Percentiles rank a stretch among this genome's conserved stretches.
Evolutionary conservation across 2,797 vertebrate species (phyloP).

Genomic region (Notamacropus eugenii): DNA sequence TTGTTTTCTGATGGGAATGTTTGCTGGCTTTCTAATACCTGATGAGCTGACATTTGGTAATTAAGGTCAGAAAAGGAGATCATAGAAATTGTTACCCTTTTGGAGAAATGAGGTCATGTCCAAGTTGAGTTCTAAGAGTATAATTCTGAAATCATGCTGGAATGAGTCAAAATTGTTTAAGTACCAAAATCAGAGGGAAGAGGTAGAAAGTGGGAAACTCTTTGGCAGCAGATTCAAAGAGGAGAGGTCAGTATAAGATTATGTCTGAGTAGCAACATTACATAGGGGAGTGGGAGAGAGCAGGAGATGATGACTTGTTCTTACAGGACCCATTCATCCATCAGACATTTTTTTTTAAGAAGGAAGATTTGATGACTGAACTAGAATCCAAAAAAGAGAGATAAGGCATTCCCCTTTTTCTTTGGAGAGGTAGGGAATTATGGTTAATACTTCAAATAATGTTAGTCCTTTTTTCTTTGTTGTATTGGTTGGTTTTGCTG

Average conservation of each 20-base stretch:
- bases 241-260: not conserved
- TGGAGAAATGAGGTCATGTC: not conserved
- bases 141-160: not conserved
- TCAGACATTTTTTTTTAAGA: not conserved
- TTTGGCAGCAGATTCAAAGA: not conserved
- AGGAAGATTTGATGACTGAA: not conserved
- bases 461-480: not conserved
- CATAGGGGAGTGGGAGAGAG: not conserved
- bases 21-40: not conserved
- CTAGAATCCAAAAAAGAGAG: not conserved
- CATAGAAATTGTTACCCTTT: not conserved
- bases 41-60: not conserved
- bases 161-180: not conserved
- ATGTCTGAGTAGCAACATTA: not conserved
- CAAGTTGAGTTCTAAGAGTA: not conserved
- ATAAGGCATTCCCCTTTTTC: not conserved
- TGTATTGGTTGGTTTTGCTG: not conserved
- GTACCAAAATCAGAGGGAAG: not conserved
- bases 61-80: not conserved
- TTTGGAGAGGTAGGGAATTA: not conserved
- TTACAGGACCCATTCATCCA: not conserved
- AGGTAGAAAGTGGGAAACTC: not conserved
- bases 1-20: not conserved
- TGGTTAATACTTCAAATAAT: not conserved
- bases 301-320: not conserved